Percentiles rank a stretch among this genome's conserved stretches.
Evolutionary conservation across 2,888 invertebrate species (phyloP).

Genomic region (Trissoscelio sp.): DNA sequence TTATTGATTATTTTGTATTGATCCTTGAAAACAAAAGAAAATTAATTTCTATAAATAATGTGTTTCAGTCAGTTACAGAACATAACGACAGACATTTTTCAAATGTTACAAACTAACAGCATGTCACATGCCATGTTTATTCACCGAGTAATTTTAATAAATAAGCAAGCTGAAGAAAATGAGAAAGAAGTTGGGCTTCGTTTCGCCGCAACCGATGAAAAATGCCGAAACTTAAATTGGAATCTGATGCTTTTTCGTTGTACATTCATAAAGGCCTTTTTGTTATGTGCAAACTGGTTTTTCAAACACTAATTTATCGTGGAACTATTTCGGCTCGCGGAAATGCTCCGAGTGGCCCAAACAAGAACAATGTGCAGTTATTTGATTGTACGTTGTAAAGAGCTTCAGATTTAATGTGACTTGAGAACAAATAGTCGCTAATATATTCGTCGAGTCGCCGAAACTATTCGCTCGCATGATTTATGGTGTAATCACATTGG

Average conservation of each 20-base stretch:
- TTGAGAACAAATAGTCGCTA: slow-evolving; percentile 61
- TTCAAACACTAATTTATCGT: slow-evolving; percentile 45
- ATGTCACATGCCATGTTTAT: neutral
- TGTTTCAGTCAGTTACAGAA: no score
- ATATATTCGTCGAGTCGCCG: slow-evolving; percentile 54
- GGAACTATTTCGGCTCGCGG: slow-evolving; percentile 44
- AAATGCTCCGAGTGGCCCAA: slow-evolving; percentile 22
- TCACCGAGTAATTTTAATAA: slow-evolving; percentile 30
- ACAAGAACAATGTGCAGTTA: slow-evolving; percentile 60
- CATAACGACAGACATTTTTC: neutral
- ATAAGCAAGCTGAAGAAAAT: slow-evolving; percentile 10
- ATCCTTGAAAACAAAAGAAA: no score
- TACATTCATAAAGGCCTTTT: slow-evolving; percentile 12
- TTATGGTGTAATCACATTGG: slow-evolving; percentile 40
- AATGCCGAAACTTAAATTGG: slow-evolving; percentile 48
- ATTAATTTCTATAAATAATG: no score
- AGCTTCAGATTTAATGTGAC: slow-evolving; percentile 59
- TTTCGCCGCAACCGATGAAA: slow-evolving; percentile 29
- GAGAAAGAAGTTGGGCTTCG: neutral
- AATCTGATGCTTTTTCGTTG: slow-evolving; percentile 29
- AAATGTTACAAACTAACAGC: neutral
- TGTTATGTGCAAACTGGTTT: slow-evolving; percentile 26
- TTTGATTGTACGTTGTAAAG: slow-evolving; percentile 56
- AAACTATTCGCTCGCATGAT: slow-evolving; percentile 45
- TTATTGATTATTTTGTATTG: no score